Percentiles rank a stretch among this genome's conserved stretches.
These are phyloP conservation scores for Dysidea cf. avara DNA, from an alignment of 37 sponge, comb jelly and placozoan species.

Conservation along the genomic window DNA sequence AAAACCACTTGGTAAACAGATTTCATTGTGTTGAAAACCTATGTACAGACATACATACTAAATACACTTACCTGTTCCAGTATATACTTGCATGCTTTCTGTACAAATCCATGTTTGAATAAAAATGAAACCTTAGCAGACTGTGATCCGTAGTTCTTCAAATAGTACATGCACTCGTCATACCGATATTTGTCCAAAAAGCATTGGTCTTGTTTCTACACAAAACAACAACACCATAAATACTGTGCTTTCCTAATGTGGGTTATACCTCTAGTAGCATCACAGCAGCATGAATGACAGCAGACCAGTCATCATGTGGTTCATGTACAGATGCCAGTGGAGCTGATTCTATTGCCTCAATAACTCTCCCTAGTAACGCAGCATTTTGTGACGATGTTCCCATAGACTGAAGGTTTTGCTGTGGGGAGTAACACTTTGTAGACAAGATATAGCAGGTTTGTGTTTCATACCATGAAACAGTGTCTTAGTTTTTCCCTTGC, in stretches of 20 bases:
- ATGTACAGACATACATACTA: too few relatives aligned
- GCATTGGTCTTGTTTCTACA: too few relatives aligned
- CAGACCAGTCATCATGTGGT: slow-evolving; percentile 8
- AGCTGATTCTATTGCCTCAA: slow-evolving; percentile 55
- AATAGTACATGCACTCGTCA: slow-evolving; percentile 86
- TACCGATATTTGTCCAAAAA: slow-evolving; percentile 53
- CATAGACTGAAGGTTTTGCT: background rate
- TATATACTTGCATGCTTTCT: slow-evolving; percentile 71
- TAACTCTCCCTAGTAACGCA: slow-evolving; percentile 42
- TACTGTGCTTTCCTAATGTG: background rate
- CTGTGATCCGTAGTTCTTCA: slow-evolving; percentile 71
- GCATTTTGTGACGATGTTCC: slow-evolving; percentile 11
- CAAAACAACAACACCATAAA: too few relatives aligned
- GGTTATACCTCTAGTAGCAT: background rate
- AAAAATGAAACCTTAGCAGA: slow-evolving; percentile 70
- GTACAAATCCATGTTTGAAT: slow-evolving; percentile 62
- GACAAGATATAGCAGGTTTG: background rate
- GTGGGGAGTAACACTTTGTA: slow-evolving; percentile 13
- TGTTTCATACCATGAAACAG: slow-evolving; percentile 75
- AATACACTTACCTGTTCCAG: slow-evolving; percentile 55
- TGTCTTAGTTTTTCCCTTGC: slow-evolving; percentile 86
- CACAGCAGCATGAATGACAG: background rate
- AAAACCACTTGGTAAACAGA: too few relatives aligned
- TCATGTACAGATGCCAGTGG: slow-evolving; percentile 34
- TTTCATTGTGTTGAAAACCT: background rate